Percentiles rank a stretch among this genome's conserved stretches.
These are phyloP conservation scores for Anthoptus insignis DNA, from an alignment of 2,888 invertebrate species.

Conservation along the genomic window DNA sequence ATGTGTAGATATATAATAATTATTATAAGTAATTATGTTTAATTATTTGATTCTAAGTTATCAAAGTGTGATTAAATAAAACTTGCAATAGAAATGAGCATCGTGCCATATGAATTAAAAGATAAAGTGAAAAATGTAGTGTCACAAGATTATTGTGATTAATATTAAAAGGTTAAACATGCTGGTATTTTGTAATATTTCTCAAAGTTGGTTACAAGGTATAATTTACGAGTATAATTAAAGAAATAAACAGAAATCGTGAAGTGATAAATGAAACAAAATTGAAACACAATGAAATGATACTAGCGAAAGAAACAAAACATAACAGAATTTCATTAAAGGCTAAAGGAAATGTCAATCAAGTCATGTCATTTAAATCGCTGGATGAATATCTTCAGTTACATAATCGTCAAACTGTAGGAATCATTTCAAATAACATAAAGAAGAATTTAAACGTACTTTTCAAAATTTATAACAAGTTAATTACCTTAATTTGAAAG, in stretches of 20 bases:
- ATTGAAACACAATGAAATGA: constrained; percentile 1
- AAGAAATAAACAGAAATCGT: not conserved
- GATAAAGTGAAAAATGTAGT: constrained; percentile 5
- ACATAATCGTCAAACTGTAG: too few species aligned
- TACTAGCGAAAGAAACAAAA: not conserved
- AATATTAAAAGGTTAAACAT: constrained; percentile 24
- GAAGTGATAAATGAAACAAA: constrained; percentile 3
- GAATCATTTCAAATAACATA: not conserved
- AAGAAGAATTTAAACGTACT: too few species aligned
- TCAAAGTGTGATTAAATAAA: too few species aligned
- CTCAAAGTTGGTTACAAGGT: constrained; percentile 43
- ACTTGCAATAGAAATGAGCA: too few species aligned
- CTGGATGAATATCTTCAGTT: too few species aligned
- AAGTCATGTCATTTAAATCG: too few species aligned
- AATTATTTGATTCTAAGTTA: too few species aligned
- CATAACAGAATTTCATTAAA: not conserved
- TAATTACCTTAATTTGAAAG: too few species aligned
- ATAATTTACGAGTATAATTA: constrained; percentile 1
- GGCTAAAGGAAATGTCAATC: not conserved
- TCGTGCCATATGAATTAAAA: not conserved
- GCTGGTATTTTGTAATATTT: constrained; percentile 27
- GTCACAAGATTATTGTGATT: constrained; percentile 16
- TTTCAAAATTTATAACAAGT: too few species aligned
- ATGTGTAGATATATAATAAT: too few species aligned
- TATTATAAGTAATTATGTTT: too few species aligned